Percentiles rank a stretch among this genome's conserved stretches.
phyloP scores from a whole-genome alignment of 2,797 vertebrate genomes.

The Onychomys leucogaster region DNA sequence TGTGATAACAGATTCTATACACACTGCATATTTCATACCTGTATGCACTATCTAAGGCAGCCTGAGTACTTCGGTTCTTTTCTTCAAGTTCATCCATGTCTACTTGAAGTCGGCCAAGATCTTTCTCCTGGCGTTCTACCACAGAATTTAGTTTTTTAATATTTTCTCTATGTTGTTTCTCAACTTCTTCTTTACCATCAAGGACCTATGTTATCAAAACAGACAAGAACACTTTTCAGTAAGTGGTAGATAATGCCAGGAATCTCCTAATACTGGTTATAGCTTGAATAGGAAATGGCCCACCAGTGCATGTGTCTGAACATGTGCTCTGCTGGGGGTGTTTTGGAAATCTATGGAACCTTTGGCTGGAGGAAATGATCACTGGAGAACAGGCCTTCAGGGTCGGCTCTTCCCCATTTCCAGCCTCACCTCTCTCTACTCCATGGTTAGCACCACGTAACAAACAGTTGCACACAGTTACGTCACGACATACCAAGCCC shows the following conservation, averaged over 20 bases:
- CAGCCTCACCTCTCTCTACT: background rate
- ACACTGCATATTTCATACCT: constrained; percentile 89
- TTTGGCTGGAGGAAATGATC: background rate
- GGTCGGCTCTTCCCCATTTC: background rate
- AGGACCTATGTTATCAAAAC: constrained; percentile 90
- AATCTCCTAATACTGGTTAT: background rate
- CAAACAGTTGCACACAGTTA: background rate
- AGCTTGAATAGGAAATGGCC: background rate
- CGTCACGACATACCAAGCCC: background rate
- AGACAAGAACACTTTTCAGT: constrained; percentile 41
- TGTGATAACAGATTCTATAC: background rate
- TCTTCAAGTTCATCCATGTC: constrained; percentile 94
- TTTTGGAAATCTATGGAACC: background rate
- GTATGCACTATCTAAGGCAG: constrained; percentile 95
- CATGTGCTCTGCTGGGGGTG: background rate
- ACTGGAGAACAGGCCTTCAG: background rate
- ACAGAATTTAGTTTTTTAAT: constrained; percentile 95
- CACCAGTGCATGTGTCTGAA: background rate
- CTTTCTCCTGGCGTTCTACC: constrained; percentile 96
- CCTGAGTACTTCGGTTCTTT: constrained; percentile 94
- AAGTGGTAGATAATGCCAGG: background rate
- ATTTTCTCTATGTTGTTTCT: constrained; percentile 97
- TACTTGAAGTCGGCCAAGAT: constrained; percentile 90
- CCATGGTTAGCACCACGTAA: background rate
- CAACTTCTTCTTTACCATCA: constrained; percentile 97